Conservation (phyloP, 1,140 invertebrate genomes). For the Apocrypta bakeri region DNA sequence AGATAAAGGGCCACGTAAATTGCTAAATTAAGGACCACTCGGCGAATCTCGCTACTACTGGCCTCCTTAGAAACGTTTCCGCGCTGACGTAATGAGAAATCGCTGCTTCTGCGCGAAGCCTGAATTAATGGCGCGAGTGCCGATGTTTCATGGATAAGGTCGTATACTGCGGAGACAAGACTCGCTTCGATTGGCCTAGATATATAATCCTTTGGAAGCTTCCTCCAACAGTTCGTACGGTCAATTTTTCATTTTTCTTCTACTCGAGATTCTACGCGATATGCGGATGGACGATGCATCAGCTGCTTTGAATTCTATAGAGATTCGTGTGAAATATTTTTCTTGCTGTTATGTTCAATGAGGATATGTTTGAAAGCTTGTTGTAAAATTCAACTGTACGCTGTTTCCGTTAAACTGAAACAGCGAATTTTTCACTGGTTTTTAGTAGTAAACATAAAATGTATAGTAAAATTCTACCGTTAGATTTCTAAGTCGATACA, state of each 20-base stretch:
- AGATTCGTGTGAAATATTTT: too few relatives aligned
- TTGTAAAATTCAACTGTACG: too few relatives aligned
- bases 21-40: constrained; percentile 19
- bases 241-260: not conserved
- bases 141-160: not conserved
- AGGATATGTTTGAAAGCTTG: too few relatives aligned
- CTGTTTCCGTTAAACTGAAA: too few relatives aligned
- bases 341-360: too few relatives aligned
- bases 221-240: not conserved
- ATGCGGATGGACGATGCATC: too few relatives aligned
- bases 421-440: too few relatives aligned
- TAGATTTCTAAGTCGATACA: too few relatives aligned
- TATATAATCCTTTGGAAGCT: not conserved
- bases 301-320: too few relatives aligned
- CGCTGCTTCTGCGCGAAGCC: not conserved
- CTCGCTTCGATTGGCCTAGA: not conserved
- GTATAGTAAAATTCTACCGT: too few relatives aligned
- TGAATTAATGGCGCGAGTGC: not conserved
- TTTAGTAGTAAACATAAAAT: too few relatives aligned
- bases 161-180: not conserved
- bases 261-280: too few relatives aligned
- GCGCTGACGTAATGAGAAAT: not conserved
- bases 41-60: not conserved
- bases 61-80: not conserved
- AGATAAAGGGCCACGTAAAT: not conserved